These are phyloP conservation scores for Todus mexicanus DNA, from an alignment of 2,797 vertebrate species.

Conservation along the genomic window DNA sequence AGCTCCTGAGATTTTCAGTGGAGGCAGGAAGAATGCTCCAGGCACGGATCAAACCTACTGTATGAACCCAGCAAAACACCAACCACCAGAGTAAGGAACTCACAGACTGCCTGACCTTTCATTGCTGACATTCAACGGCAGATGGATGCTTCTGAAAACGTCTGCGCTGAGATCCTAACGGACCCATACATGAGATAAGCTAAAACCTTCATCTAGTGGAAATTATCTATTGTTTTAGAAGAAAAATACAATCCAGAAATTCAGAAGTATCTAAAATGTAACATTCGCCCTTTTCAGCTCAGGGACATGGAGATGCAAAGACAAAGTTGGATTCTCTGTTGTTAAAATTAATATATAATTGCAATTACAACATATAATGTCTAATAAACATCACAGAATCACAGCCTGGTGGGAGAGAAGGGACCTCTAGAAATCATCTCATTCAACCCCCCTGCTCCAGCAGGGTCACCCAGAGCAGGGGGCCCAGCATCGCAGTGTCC, in stretches of 20 bases:
- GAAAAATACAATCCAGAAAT: background rate
- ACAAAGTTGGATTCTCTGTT: background rate
- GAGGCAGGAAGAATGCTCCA: background rate
- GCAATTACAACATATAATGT: background rate
- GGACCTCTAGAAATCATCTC: too few relatives aligned
- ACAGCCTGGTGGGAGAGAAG: too few relatives aligned
- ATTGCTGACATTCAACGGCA: background rate
- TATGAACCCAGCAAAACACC: background rate
- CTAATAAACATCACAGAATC: background rate
- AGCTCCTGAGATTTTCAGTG: background rate
- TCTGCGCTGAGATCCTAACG: background rate
- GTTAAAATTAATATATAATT: background rate
- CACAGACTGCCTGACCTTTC: background rate
- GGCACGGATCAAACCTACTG: background rate
- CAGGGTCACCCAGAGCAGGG: too few relatives aligned
- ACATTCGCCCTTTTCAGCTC: background rate
- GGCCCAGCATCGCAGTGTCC: too few relatives aligned
- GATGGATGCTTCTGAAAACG: background rate
- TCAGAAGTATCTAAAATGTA: background rate
- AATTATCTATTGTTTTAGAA: background rate
- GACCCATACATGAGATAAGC: background rate
- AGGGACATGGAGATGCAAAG: background rate
- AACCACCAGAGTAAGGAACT: background rate
- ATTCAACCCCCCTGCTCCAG: too few relatives aligned
- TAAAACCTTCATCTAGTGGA: background rate